Base-by-base conservation (phyloP, 1,140 invertebrate species). In the Globodera ellingtonae region DNA sequence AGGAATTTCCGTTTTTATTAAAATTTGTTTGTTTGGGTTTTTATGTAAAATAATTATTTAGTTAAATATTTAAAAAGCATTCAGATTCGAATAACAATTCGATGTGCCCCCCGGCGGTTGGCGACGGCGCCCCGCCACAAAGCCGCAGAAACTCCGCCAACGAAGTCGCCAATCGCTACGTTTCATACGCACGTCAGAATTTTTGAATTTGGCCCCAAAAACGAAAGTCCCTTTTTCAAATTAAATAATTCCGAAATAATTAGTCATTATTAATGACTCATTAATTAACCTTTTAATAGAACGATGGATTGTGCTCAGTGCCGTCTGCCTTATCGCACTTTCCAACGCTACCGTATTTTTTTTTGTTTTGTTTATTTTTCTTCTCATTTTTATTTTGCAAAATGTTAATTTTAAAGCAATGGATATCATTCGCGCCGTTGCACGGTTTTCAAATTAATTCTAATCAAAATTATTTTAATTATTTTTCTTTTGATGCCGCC, bases 341-440 rank as follows among this genome's bases (percentile, higher is more conserved):
- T 85, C 85, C 13, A 88, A 88, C 81, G 89, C 88, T 21, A 88
- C 86, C 66, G 87, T 88, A 52, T 56, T 48, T 47, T 21, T 21
- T 24, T 15, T 48, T 67, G 7, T 50, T 46, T 13, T n/a, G 66
- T n/a, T 24, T 15, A 21, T 67, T 7, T 50, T 46, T 13, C n/a
- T n/a, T n/a, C 44, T n/a, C 8, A 66, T 4, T 44, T 70, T 77
- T 2, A 24, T 77, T 24, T 77, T 44, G 10, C 6, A 21, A 24
- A 24, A 46, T 48, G 59, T 79, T 83, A 4, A 8, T 15, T 18
- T 15, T 46, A 72, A 44, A 87, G 86, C 82, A 86, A 83, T 88
- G 87, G 87, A 84, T 89, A n/a, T 78, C 80, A 8, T 88, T 88
- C 75, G 84, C 83, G 8, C 80, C 88, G 5, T 50, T 89, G n/a